Evolutionary conservation across 2,888 invertebrate genomes (phyloP).

Genomic region (Drosophila affinis): DNA sequence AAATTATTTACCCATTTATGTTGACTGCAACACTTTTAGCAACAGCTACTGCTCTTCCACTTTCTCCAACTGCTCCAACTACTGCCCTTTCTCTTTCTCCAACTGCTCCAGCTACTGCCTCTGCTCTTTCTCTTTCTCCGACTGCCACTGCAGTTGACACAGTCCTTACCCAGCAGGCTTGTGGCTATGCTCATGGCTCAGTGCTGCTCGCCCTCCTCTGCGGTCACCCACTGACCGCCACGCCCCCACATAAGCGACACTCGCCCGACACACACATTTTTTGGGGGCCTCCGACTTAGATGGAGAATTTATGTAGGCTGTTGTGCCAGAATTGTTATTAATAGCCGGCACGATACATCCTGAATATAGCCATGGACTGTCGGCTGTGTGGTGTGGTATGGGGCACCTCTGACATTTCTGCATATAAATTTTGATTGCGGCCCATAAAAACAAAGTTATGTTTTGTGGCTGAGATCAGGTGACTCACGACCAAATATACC

Average conservation of each 20-base stretch:
- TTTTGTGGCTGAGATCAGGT: conserved; percentile 40
- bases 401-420: conserved; percentile 30
- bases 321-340: conserved; percentile 55
- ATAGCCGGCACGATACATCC: conserved; percentile 53
- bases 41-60: conserved; percentile 12
- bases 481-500: conserved; percentile 19
- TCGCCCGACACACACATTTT: conserved; percentile 1
- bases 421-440: conserved; percentile 50
- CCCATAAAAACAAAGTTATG: conserved; percentile 46
- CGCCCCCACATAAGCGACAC: conserved; percentile 14
- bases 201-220: not conserved
- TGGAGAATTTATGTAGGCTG: conserved; percentile 30
- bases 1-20: conserved; percentile 37
- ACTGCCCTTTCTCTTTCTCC: too few relatives aligned
- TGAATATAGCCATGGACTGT: conserved; percentile 7
- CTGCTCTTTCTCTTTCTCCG: too few relatives aligned
- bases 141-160: conserved; percentile 43
- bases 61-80: too few relatives aligned
- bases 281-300: conserved; percentile 15
- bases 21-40: conserved; percentile 35
- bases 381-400: not conserved
- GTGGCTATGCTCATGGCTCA: not conserved
- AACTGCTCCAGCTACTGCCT: conserved; percentile 16
- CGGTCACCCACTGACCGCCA: conserved; percentile 15
- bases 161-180: conserved; percentile 9